These are phyloP conservation scores for Iselma pallidipennis DNA, from an alignment of 2,888 invertebrate species.

Conservation along the genomic window DNA sequence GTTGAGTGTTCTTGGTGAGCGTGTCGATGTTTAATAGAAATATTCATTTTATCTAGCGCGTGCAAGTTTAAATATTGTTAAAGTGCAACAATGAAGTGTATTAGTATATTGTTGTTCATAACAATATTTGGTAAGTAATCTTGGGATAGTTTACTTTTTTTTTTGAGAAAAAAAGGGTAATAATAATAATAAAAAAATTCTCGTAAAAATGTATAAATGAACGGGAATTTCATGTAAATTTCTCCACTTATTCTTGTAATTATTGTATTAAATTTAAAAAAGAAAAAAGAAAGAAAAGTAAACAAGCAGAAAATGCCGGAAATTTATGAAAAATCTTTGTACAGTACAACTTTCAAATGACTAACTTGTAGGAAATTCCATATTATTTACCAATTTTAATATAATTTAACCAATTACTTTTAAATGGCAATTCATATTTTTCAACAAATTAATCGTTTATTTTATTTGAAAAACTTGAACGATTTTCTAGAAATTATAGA, in stretches of 20 bases:
- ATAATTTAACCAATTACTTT: not conserved
- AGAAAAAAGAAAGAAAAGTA: no score
- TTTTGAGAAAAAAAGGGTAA: not conserved
- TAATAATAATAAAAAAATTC: constrained; percentile 20
- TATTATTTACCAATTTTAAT: not conserved
- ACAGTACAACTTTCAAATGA: not conserved
- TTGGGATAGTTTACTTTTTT: no score
- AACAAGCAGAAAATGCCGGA: not conserved
- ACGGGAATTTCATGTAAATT: constrained; percentile 19
- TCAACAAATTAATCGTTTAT: no score
- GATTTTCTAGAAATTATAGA: constrained; percentile 9
- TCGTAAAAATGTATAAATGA: constrained; percentile 16
- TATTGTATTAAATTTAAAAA: not conserved
- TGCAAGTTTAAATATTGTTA: constrained; percentile 19
- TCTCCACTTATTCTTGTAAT: not conserved
- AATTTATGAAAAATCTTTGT: not conserved
- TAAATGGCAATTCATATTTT: not conserved
- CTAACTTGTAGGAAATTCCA: not conserved
- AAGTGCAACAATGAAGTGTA: constrained; percentile 39
- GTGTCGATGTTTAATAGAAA: constrained; percentile 18
- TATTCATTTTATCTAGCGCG: constrained; percentile 11
- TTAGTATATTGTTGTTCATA: constrained; percentile 39
- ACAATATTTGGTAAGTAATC: constrained; percentile 40
- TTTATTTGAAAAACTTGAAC: not conserved
- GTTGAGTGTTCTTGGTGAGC: constrained; percentile 12